Evolutionary conservation across 1,140 invertebrate species (phyloP), one percentile per base, ranked within the genome.

Genomic region (Hylaeus anthracinus): DNA sequence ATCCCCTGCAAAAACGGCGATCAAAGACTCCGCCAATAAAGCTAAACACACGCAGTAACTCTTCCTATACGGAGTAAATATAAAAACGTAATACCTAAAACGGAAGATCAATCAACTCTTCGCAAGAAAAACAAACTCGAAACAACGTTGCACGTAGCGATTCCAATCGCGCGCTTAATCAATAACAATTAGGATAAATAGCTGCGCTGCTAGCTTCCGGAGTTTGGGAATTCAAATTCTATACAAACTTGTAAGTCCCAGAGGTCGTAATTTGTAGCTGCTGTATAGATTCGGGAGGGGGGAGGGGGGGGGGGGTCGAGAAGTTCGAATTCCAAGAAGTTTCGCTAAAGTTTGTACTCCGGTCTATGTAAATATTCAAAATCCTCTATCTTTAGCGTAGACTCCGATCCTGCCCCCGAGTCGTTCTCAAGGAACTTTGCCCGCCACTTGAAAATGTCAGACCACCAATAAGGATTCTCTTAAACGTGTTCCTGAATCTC

Each of bases 301-400:
- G 14, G 61, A 0, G 8, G 26, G 26, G 26, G 26, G 26, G 26
- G 26, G 26, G 61, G 12, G 43, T 51, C 61, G 64, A 41, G 2
- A 65, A 65, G 64, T 65, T 65, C 41, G 15, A 65, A 45, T 48
- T 43, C 15, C 55, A 15, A 3, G 6, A 48, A 65, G 43, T 65
- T 65, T 9, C 15, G 2, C 12, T 8, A 14, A 56, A 65, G 64
- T 48, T 26, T 65, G 14, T n/a, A 65, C 14, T n/a, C 43, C 64
- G 64, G 15, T 65, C 43, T 6, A 15, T 45, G 43, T 65, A 65
- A 48, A 65, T 65, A 65, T 65, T 65, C 43, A 65, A 15, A 9
- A 65, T 15, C 14, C 1, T 45, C 64, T n/a, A n/a, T 45, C 64
- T 65, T 48, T n/a, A 45, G 43, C 8, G 64, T n/a, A n/a, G 15